Base-by-base conservation (phyloP, 2,113 vertebrate species). In the Electrona antarctica region DNA sequence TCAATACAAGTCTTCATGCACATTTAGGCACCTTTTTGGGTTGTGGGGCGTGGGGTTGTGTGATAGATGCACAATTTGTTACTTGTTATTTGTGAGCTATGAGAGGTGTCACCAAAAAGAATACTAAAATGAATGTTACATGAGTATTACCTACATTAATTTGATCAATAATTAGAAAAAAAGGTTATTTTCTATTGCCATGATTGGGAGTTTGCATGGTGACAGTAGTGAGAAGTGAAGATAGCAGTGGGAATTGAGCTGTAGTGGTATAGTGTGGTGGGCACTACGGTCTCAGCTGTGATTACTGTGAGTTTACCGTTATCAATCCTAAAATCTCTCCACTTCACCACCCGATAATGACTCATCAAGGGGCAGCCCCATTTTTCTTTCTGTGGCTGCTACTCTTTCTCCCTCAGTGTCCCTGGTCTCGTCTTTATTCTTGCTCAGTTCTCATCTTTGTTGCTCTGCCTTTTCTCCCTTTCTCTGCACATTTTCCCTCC, bases 271-370 rank as follows among this genome's bases (percentile, higher is more conserved):
- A 57, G 55, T 57, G 55, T 51, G 49, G 8, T 41, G 55, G 67
- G 61, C 54, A 56, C 66, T 14, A 21, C 33, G 47, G 52, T 70
- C 55, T 55, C 13, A 59, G 67, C 67, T 74, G 56, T 77, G 57
- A 72, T 82, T 66, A 80, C 21, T 63, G 52, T 52, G 41, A 54
- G 55, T 72, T 62, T 74, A 41, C 9, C 71, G 58, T 45, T 73
- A 73, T 80, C 59, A 70, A 49, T 70, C 10, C 59, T 48, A 70
- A 71, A 69, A 77, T 71, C 67, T 74, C 64, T 74, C 64, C 29
- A 46, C 67, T 51, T 64, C 9, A 60, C 45, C 49, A 67, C 33
- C 33, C 74, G 76, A 88, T 78, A 69, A 77, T 60, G 59, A 66
- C 52, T 66, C 13, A 54, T 69, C 13, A 47, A 60, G 59, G 49